Conservation (phyloP, 2,888 invertebrate species). For the Ormyrus pomaceus region DNA sequence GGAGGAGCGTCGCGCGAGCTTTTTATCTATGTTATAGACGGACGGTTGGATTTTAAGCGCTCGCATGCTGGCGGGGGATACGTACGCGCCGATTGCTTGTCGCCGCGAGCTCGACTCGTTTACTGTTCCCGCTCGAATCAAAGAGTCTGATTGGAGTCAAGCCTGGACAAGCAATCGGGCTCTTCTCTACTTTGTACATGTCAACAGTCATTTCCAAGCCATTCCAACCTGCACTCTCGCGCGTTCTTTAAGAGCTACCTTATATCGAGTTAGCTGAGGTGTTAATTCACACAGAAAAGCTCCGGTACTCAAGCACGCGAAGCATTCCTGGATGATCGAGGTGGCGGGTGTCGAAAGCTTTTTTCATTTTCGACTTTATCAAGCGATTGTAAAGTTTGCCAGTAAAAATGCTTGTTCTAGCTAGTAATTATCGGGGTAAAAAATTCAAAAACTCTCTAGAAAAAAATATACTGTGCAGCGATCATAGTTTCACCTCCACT, state of each 20-base stretch:
- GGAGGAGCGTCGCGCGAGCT: not conserved
- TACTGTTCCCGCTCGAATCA: too few species aligned
- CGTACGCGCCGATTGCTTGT: not conserved
- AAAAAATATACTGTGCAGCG: conserved; percentile 30
- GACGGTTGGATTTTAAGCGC: conserved; percentile 1
- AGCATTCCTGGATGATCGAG: conserved; percentile 28
- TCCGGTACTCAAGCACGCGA: conserved; percentile 25
- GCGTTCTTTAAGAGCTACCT: conserved; percentile 1
- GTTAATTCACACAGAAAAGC: conserved; percentile 16
- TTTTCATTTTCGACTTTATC: not conserved
- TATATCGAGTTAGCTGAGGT: conserved; percentile 14
- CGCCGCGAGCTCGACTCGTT: not conserved
- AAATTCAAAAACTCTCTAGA: conserved; percentile 16
- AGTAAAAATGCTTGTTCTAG: conserved; percentile 21
- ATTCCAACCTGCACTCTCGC: conserved; percentile 39
- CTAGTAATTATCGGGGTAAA: not conserved
- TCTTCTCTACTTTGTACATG: conserved; percentile 6
- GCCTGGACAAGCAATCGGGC: not conserved
- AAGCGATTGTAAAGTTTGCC: conserved; percentile 10
- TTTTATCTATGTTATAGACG: not conserved
- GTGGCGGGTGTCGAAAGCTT: not conserved
- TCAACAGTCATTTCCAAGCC: conserved; percentile 17
- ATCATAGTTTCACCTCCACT: conserved; percentile 37
- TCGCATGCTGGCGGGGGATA: conserved; percentile 16
- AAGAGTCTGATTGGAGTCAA: too few species aligned